Evolutionary conservation across 2,888 invertebrate species (phyloP).

Genomic region (Laspeyria flexula): DNA sequence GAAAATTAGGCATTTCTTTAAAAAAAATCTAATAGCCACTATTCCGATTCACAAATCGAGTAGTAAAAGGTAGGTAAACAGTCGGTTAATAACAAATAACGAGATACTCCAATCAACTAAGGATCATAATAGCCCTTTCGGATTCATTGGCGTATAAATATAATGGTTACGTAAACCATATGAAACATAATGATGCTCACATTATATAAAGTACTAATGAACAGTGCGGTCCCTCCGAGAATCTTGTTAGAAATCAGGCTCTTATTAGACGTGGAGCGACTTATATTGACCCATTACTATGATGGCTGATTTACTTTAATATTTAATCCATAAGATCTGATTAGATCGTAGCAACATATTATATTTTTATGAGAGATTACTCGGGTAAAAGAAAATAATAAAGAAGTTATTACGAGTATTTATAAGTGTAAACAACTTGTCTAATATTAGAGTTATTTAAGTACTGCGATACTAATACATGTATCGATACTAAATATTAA

Average conservation of each 20-base stretch:
- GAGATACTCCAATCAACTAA: neutral
- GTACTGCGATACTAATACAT: no score
- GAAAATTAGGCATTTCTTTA: no score
- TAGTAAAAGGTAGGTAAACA: neutral
- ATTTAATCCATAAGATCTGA: constrained; percentile 1
- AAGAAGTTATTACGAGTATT: neutral
- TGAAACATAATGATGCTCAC: neutral
- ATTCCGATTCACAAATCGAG: neutral
- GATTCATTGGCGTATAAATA: neutral
- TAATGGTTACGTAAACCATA: neutral
- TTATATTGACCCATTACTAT: constrained; percentile 4
- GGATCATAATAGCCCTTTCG: neutral
- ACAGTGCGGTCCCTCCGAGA: constrained; percentile 1
- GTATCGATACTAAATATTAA: no score
- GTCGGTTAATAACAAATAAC: neutral
- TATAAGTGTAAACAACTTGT: no score
- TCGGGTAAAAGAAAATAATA: neutral
- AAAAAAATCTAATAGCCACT: neutral
- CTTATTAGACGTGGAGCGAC: constrained; percentile 1
- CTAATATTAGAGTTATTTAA: no score
- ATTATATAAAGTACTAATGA: constrained; percentile 6
- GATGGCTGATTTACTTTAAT: constrained; percentile 3
- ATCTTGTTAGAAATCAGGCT: constrained; percentile 5
- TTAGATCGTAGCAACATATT: neutral
- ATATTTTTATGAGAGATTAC: constrained; percentile 6